These are phyloP conservation scores for Gadus macrocephalus DNA, from an alignment of 2,113 vertebrate species.

Conservation along the genomic window DNA sequence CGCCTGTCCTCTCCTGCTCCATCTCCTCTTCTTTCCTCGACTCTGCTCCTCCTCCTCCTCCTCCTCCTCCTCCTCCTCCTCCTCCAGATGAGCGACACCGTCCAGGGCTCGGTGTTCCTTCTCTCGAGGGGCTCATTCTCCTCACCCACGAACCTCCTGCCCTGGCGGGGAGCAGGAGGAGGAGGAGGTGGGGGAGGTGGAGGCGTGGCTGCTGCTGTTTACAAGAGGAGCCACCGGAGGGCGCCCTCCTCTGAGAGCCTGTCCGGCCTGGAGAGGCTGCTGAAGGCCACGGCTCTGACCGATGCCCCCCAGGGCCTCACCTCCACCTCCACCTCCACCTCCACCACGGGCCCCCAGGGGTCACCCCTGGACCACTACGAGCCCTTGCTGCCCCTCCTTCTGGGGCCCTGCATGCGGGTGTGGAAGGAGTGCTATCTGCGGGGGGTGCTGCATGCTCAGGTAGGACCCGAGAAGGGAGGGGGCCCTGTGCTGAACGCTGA, in stretches of 20 bases:
- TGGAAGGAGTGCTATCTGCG: constrained; percentile 91
- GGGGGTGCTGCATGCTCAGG: constrained; percentile 82
- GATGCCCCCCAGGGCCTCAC: constrained; percentile 39
- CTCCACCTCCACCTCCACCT: constrained; percentile 14
- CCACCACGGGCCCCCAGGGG: constrained; percentile 33
- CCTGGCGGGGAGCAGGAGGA: constrained; percentile 72
- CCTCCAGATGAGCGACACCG: constrained; percentile 45
- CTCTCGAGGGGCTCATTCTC: constrained; percentile 78
- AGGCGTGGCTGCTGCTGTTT: constrained; percentile 33
- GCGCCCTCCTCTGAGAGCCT: constrained; percentile 73
- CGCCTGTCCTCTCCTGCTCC: constrained; percentile 23
- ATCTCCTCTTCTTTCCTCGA: constrained; percentile 46
- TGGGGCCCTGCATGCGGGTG: constrained; percentile 79
- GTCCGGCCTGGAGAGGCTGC: constrained; percentile 72
- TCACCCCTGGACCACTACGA: constrained; percentile 41
- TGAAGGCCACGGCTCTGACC: constrained; percentile 43
- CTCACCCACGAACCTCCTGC: constrained; percentile 77
- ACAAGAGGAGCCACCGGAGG: constrained; percentile 70
- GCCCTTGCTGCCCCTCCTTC: constrained; percentile 76
- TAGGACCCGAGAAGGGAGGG: constrained; percentile 34
- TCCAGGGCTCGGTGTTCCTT: constrained; percentile 67
- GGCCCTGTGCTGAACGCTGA: no score
- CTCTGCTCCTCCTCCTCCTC: background rate
- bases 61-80: background rate
- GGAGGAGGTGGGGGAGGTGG: no score